Base-by-base conservation (phyloP, 2,888 invertebrate genomes). In the Trichogramma evanescens region DNA sequence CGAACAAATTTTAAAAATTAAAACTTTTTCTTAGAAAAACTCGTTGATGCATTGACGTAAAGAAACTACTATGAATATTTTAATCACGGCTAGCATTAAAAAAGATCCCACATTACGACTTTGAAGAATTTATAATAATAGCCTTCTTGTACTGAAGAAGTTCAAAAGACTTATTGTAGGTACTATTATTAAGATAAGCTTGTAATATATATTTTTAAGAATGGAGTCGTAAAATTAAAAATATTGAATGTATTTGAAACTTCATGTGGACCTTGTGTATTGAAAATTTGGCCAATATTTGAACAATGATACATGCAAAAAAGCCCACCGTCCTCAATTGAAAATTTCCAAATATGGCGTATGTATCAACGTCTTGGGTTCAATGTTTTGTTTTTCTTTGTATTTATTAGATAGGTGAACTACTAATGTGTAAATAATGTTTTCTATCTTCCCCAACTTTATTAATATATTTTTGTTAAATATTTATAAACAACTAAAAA, bases 381-480 rank as follows among this genome's bases (percentile, higher is more conserved):
- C 64, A 71, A 69, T 66, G 66, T 70, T 70, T 72, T 70, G 70
- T 67, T 68, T 70, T 72, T 70, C 71, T 51, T 54, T 54, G 42
- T 61, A 55, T 52, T 55, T 59, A 26, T 62, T 62, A 26, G 26
- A 26, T 26, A 26, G 26, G 26, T 26, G 26, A 26, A 26, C 26
- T 26, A 26, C 26, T 26, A 26, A 26, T 26, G 26, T 26, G 26
- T 26, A 26, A 26, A 75, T 75, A 72, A 52, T 44, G 50, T 56
- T n/a, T 26, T 26, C 26, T 26, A 26, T 26, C 26, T 26, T 26
- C 26, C 38, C 52, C 51, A 70, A 65, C 70, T 69, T 71, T 71
- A 69, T 70, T 71, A 72, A 69, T 75, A 70, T 76, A 75, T 75
- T 75, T 76, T 75, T 75, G 72, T 73, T 74, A 72, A 70, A 69